Evolutionary conservation across 2,113 vertebrate genomes (phyloP).

Genomic region (Myiagra hebetior): DNA sequence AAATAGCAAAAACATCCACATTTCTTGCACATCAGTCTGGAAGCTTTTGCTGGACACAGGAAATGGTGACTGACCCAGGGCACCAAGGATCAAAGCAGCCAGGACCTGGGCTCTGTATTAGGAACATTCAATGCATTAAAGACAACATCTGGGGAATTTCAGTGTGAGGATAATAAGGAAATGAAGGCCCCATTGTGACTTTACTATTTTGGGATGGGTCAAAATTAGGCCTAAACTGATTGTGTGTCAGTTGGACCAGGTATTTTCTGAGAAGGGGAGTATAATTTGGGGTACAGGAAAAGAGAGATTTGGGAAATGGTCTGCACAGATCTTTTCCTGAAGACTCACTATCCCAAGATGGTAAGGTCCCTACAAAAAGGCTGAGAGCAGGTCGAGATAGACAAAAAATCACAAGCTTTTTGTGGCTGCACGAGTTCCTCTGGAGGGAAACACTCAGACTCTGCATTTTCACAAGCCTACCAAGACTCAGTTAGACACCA

Average conservation of each 20-base stretch:
- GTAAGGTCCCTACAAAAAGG: neutral
- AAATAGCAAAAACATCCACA: slow-evolving; percentile 35
- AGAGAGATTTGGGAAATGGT: neutral
- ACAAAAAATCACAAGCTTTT: neutral
- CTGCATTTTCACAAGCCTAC: neutral
- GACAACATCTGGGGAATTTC: neutral
- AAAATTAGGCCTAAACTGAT: neutral
- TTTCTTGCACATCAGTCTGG: neutral
- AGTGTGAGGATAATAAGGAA: neutral
- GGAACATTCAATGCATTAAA: neutral
- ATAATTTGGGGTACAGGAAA: neutral
- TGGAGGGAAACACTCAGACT: neutral
- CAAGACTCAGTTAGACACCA: neutral
- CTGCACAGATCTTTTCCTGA: neutral
- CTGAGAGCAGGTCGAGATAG: neutral
- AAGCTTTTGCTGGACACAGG: neutral
- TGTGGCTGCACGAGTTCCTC: neutral
- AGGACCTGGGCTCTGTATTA: neutral
- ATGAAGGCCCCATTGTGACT: neutral
- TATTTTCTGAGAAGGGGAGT: neutral
- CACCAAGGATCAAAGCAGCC: neutral
- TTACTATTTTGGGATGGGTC: neutral
- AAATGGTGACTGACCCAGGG: neutral
- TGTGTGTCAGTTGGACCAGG: rapidly evolving
- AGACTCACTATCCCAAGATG: neutral